Base-by-base conservation (phyloP, 2,888 invertebrate species). In the Drosophila tanythrix region DNA sequence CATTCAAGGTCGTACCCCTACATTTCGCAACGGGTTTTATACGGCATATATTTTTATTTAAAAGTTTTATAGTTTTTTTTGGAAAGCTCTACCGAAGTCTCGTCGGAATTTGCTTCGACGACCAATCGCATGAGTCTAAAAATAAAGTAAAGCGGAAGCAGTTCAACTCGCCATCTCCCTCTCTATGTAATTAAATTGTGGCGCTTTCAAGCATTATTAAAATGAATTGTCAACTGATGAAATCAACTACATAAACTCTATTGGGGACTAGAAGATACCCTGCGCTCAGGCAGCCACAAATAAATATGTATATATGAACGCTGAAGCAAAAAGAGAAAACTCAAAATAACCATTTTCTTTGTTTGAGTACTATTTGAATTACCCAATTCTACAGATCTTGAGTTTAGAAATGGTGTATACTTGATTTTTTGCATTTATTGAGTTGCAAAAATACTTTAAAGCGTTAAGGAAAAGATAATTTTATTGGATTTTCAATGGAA, bases 171-270 rank as follows among this genome's bases (percentile, higher is more conserved):
- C n/a, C n/a, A 38, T 8, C 3, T 38, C 0, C 35, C 5, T 8
- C n/a, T n/a, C 3, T 13, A 3, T 21, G 13, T 57, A 40, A 15
- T 5, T 29, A 57, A 0, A 15, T 31, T 31, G 6, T 21, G 15
- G 40, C 8, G 40, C 31, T 29, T 56, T 31, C 36, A 38, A 63
- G 11, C 15, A 43, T 70, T 75, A 74, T 50, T 75, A n/a, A 69
- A 75, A 40, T 29, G 29, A n/a, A 35, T 25, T 36, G 27, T 35
- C 8, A 25, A 53, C 35, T 40, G 29, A 35, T 64, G 74, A 75
- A 75, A 74, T 74, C 0, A n/a, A 15, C 11, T 29, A 56, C n/a
- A 18, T 2, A 31, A 18, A 18, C n/a, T 33, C 27, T 36, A 5
- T 13, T 13, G 4, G 2, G 11, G 18, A 53, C 31, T 21, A 2